phyloP scores from a whole-genome alignment of 1,140 invertebrate genomes.

The Sipha flava region DNA sequence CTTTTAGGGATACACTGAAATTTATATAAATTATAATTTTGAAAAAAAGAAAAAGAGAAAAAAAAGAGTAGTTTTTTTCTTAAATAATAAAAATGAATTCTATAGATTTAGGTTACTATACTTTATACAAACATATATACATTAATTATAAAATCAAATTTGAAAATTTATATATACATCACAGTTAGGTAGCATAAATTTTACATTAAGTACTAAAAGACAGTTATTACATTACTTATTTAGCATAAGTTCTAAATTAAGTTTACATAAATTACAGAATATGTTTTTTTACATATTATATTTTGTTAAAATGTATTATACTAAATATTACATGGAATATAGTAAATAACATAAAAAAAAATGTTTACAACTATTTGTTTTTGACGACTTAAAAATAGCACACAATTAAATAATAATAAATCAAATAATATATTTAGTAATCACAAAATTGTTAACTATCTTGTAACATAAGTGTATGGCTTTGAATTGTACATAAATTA shows the following conservation, averaged over 20 bases:
- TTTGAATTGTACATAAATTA: background rate
- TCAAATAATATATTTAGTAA: background rate
- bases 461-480: background rate
- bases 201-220: background rate
- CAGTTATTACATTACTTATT: background rate
- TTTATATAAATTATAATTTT: background rate
- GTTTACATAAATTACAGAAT: background rate
- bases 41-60: background rate
- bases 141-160: background rate
- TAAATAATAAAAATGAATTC: background rate
- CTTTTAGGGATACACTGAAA: background rate
- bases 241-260: background rate
- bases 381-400: background rate
- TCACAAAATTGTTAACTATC: background rate
- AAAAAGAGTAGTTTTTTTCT: background rate
- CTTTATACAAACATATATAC: background rate
- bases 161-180: background rate
- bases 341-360: no score
- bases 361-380: background rate
- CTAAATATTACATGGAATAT: background rate
- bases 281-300: background rate
- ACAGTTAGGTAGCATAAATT: background rate
- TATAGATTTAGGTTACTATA: background rate
- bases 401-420: background rate
- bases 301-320: background rate